These are phyloP conservation scores for Zeus faber DNA, from an alignment of 2,113 vertebrate genomes.

Conservation along the genomic window DNA sequence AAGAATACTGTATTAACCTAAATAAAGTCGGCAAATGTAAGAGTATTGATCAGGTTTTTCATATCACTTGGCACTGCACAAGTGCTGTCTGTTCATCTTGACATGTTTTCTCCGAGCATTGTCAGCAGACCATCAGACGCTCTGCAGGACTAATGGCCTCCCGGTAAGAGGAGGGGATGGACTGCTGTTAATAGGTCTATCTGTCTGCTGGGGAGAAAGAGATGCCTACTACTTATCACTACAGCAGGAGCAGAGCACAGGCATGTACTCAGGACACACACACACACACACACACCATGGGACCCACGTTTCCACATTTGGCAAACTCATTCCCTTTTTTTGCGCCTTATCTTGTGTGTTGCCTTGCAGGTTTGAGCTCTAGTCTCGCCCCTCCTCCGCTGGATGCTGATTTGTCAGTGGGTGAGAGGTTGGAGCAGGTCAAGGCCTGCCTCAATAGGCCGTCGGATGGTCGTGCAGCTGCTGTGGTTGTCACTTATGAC, in stretches of 20 bases:
- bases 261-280: constrained; percentile 60
- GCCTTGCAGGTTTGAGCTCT: constrained; percentile 79
- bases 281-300: background rate
- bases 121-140: constrained; percentile 36
- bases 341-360: background rate
- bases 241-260: constrained; percentile 80
- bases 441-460: constrained; percentile 71
- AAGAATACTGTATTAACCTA: too few relatives aligned
- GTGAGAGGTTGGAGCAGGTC: constrained; percentile 79
- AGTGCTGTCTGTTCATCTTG: too few relatives aligned
- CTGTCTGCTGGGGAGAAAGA: constrained; percentile 92
- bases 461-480: constrained; percentile 25
- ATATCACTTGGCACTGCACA: too few relatives aligned
- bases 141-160: constrained; percentile 75
- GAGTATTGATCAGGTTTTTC: too few relatives aligned
- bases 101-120: too few relatives aligned
- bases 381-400: constrained; percentile 89
- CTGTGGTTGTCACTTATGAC: constrained; percentile 77
- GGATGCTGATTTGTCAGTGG: constrained; percentile 80
- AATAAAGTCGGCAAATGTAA: too few relatives aligned
- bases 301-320: too few relatives aligned
- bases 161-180: constrained; percentile 77
- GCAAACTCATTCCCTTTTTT: background rate
- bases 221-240: constrained; percentile 93
- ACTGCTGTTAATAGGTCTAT: constrained; percentile 83